These are phyloP conservation scores for Batillaria attramentaria DNA, from an alignment of 1,140 invertebrate species.

Conservation along the genomic window DNA sequence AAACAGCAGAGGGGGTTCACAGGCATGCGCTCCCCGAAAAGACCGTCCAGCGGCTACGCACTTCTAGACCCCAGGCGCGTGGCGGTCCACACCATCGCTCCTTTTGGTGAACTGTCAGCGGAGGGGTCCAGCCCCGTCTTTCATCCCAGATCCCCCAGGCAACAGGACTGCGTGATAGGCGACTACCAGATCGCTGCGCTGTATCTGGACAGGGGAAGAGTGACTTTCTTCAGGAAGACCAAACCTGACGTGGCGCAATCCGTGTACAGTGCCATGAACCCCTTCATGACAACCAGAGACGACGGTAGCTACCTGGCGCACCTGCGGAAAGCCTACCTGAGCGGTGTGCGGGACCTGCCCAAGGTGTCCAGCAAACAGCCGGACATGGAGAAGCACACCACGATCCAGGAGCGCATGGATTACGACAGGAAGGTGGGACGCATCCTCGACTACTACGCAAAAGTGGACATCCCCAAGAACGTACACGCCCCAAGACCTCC, in stretches of 20 bases:
- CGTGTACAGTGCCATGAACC: conserved; percentile 42
- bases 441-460: conserved; percentile 54
- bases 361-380: conserved; percentile 14
- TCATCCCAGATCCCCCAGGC: too few relatives aligned
- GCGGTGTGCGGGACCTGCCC: conserved; percentile 28
- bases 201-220: conserved; percentile 56
- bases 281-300: conserved; percentile 18
- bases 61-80: not conserved
- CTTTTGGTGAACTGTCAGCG: not conserved
- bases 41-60: not conserved
- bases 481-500: not conserved
- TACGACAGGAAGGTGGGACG: conserved; percentile 55
- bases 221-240: conserved; percentile 50
- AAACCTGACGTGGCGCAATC: conserved; percentile 43
- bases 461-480: conserved; percentile 31
- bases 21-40: conserved; percentile 1
- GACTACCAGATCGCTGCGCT: conserved; percentile 42
- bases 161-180: not conserved
- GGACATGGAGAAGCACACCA: conserved; percentile 25
- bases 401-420: conserved; percentile 43
- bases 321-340: conserved; percentile 54
- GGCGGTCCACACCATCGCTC: not conserved
- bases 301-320: conserved; percentile 52
- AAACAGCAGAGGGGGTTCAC: not conserved
- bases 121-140: not conserved